Base-by-base conservation (phyloP, 2,888 invertebrate species). In the Sminthurides aquaticus region DNA sequence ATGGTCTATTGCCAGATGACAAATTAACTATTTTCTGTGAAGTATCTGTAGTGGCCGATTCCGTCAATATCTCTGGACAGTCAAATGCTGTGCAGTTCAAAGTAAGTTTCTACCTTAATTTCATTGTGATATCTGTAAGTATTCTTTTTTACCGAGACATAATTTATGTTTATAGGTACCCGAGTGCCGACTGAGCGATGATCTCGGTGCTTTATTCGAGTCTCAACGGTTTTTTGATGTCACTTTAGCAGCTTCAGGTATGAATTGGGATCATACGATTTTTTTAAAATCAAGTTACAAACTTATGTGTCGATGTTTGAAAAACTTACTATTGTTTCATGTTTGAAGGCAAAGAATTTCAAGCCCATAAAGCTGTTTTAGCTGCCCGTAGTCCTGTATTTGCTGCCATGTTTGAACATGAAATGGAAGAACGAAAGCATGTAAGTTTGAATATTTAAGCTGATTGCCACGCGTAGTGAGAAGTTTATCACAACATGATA, bases 391-490 rank as follows among this genome's bases (percentile, higher is more conserved):
- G 96, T 84, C 95, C 95, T 72, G 98, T 98, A 52, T 99, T 99
- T 82, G 93, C 94, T 77, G 99, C 99, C 70, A 99, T 99, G 98
- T 98, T 99, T 81, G 96, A 97, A 79, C 98, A 98, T 81, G 95
- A 97, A 81, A 97, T 98, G 95, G 94, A 95, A 79, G 98, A 98
- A 79, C 84, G 94, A 74, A 96, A 96, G 82, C 87, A 92, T 80
- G 67, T 69, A 61, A 57, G 58, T 54, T 54, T 34, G 8, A 34
- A 15, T 34, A 34, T 15, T 11, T 5, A 11, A 11, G 18, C 15
- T 58, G 29, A 58, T 20, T 11, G 28, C 20, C 43, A 15, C 22
- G 8, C 22, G 8, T 5, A 5, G 8, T 52, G 22, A 8, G 2
- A 34, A 43, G 25, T 20, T 15, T 43, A 43, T 43, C 15, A 43